phyloP scores from a whole-genome alignment of 2,113 vertebrate species.

The Menidia beryllina region DNA sequence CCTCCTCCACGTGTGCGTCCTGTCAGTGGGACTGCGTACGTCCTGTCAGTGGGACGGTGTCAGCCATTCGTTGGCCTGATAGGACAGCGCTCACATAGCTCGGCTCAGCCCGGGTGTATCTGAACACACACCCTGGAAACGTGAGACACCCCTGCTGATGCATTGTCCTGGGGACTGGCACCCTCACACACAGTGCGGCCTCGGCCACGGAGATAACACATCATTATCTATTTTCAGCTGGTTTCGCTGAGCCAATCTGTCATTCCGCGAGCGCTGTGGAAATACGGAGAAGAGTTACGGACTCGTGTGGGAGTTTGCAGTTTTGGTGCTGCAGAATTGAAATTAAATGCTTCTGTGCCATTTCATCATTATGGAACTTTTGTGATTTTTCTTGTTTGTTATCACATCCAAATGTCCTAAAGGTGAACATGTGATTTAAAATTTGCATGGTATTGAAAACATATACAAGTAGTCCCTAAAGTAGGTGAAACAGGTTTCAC shows the following conservation, averaged over 20 bases:
- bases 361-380: neutral
- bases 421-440: neutral
- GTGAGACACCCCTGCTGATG: constrained; percentile 41
- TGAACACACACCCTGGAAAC: constrained; percentile 42
- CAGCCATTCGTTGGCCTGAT: constrained; percentile 33
- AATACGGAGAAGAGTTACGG: constrained; percentile 22
- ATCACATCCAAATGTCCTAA: neutral
- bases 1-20: constrained; percentile 47
- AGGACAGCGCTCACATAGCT: constrained; percentile 40
- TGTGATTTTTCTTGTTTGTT: neutral
- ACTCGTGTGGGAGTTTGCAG: constrained; percentile 27
- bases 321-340: constrained; percentile 11
- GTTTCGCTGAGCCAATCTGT: constrained; percentile 37
- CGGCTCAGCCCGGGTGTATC: neutral
- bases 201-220: constrained; percentile 59
- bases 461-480: too few species aligned
- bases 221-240: constrained; percentile 68
- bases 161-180: constrained; percentile 22
- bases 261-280: constrained; percentile 51
- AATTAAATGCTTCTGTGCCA: neutral
- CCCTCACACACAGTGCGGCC: constrained; percentile 31
- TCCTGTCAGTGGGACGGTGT: too few species aligned
- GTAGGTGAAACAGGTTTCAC: too few species aligned
- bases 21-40: constrained; percentile 53
- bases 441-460: too few species aligned